A percentile compares a stretch with the other conserved stretches of the same genome.
These are phyloP conservation scores for Zingel zingel DNA, from an alignment of 2,113 vertebrate genomes.

Conservation along the genomic window DNA sequence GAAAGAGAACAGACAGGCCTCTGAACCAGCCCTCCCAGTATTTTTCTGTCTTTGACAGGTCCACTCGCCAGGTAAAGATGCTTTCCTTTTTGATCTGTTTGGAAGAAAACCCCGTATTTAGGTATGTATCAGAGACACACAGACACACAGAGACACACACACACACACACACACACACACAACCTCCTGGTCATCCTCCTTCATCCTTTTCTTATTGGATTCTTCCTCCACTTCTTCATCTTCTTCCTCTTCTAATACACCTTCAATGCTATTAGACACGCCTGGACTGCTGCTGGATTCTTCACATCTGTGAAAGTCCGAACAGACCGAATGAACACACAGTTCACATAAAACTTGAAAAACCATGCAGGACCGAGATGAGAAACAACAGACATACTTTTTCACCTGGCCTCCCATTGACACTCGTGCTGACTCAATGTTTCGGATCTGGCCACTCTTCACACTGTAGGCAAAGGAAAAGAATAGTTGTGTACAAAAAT, in stretches of 20 bases:
- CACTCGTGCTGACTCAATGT: constrained; percentile 95
- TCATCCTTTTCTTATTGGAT: constrained; percentile 94
- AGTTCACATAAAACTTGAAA: not conserved
- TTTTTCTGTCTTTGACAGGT: constrained; percentile 96
- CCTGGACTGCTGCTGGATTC: constrained; percentile 87
- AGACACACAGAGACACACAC: not conserved
- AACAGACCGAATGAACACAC: constrained; percentile 1
- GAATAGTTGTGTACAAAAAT: too few relatives aligned
- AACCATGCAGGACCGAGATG: not conserved
- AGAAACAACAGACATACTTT: constrained; percentile 85
- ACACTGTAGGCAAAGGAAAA: constrained; percentile 83
- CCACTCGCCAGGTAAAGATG: constrained; percentile 96
- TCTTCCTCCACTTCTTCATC: constrained; percentile 89
- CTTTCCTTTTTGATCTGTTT: constrained; percentile 92
- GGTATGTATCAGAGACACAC: not conserved
- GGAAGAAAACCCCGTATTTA: not conserved
- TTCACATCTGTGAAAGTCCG: constrained; percentile 87
- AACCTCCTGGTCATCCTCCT: constrained; percentile 95
- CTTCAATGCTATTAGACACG: constrained; percentile 91
- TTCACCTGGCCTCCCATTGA: constrained; percentile 98
- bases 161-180: not conserved
- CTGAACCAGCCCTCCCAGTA: constrained; percentile 99
- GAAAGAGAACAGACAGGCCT: constrained; percentile 96
- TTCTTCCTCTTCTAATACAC: constrained; percentile 96
- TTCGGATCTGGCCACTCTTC: constrained; percentile 98